Evolutionary conservation across 2,113 vertebrate species (phyloP).

Genomic region (Phrynocephalus versicolor): DNA sequence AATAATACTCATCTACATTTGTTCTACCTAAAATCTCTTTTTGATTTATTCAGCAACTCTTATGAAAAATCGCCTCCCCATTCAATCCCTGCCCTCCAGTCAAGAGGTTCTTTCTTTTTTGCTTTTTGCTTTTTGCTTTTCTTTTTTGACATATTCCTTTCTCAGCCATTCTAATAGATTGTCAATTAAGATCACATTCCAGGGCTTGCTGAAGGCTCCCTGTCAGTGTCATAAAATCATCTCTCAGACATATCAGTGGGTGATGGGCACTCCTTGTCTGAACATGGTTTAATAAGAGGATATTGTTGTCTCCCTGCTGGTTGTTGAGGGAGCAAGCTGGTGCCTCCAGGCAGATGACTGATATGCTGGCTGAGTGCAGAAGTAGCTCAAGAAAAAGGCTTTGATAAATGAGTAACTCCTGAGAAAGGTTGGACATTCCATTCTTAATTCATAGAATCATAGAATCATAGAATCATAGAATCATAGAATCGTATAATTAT

Average conservation of each 20-base stretch:
- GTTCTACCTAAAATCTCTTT: neutral
- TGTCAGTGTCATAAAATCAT: constrained; percentile 15
- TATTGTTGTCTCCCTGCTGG: constrained; percentile 8
- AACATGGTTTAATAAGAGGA: constrained; percentile 22
- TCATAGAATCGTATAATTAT: no score
- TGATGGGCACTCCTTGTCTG: neutral
- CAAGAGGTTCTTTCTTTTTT: neutral
- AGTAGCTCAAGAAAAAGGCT: neutral
- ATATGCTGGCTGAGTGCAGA: neutral
- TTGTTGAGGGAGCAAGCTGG: neutral
- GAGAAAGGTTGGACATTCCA: neutral
- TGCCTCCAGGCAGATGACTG: neutral
- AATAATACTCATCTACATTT: neutral
- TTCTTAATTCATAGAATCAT: no score
- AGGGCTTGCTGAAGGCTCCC: constrained; percentile 12
- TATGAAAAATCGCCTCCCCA: neutral
- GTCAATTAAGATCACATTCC: constrained; percentile 18
- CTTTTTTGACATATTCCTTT: neutral
- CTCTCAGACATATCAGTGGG: neutral
- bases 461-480: no score
- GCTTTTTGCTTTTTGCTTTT: no score
- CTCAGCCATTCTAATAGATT: neutral
- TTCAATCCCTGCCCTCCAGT: neutral
- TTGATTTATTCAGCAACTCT: neutral
- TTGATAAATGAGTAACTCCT: neutral